Evolutionary conservation across 2,797 vertebrate species (phyloP).

Genomic region (Lutjanus campechanus): DNA sequence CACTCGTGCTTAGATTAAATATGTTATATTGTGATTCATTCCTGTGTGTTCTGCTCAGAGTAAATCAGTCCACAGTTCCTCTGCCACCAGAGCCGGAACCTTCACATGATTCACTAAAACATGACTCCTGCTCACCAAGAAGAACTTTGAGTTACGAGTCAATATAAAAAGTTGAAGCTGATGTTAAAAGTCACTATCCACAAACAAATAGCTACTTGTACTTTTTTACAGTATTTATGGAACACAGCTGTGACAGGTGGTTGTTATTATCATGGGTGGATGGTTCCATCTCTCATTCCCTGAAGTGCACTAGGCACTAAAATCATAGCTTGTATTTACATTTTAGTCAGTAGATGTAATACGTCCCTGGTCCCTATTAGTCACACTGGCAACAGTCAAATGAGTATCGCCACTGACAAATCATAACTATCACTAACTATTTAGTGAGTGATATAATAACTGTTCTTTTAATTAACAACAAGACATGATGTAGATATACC

Average conservation of each 20-base stretch:
- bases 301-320: slow-evolving; percentile 5
- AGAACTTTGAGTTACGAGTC: background rate
- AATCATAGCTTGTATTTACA: slow-evolving; percentile 26
- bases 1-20: too few species aligned
- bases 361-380: slow-evolving; percentile 19
- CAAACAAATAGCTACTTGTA: slow-evolving; percentile 9
- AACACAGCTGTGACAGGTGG: slow-evolving; percentile 26
- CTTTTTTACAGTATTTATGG: slow-evolving; percentile 14
- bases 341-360: slow-evolving; percentile 30
- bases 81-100: background rate
- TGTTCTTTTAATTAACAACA: slow-evolving; percentile 13
- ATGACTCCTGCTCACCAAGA: background rate
- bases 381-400: slow-evolving; percentile 23
- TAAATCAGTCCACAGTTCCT: too few species aligned
- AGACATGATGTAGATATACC: background rate
- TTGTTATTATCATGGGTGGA: slow-evolving; percentile 32
- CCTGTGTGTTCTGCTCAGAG: too few species aligned
- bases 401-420: background rate
- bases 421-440: background rate
- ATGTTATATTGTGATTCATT: too few species aligned
- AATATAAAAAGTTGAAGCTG: slow-evolving; percentile 2
- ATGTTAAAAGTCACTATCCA: slow-evolving; percentile 6
- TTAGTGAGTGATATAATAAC: slow-evolving; percentile 24
- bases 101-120: background rate
- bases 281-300: slow-evolving; percentile 34